Base-by-base conservation (phyloP, 2,888 invertebrate genomes). In the Corbicula japonica region DNA sequence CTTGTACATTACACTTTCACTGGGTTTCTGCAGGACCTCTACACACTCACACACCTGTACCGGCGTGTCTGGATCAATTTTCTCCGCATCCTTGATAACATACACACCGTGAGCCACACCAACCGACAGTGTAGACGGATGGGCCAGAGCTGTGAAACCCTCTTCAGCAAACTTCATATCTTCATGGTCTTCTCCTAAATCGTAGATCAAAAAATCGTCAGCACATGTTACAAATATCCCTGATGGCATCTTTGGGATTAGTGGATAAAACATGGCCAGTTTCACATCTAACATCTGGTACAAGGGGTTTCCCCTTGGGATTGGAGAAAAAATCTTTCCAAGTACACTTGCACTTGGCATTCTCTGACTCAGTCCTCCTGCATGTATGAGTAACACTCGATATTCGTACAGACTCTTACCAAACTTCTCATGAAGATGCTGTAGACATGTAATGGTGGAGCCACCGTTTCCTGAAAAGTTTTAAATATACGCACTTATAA, bases 281-380 rank as follows among this genome's bases (percentile, higher is more conserved):
- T 94, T 94, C 2, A 94, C 75, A 77, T 94, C 94, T 30, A 94
- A 81, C 93, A 94, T 93, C 61, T 93, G 92, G 65, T 91, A 93
- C 66, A 92, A 86, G 1, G 91, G 89, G 18, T 84, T 79, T 4
- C 91, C 93, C 60, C 91, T 84, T 0, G 94, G 94, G 12, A 94
- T 79, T 38, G 93, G 90, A 18, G 93, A 91, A 80, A 94, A 94
- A 3, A 94, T 88, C 83, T 94, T 94, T 2, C 94, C 94, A 10
- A 94, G 88, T 21, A 93, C 90, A 72, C 93, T 92, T 28, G 93
- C 91, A 76, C 93, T 94, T 8, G 94, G 94, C 83, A 94, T 90
- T n/a, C 94, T 86, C 86, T 94, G 93, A 77, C 94, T 94, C 85
- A 92, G 92, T 1, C 94, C 94, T 15, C 94, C 94, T 58, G 94